These are phyloP conservation scores for Muntiacus muntjak DNA, from an alignment of 2,113 vertebrate genomes.

Conservation along the genomic window DNA sequence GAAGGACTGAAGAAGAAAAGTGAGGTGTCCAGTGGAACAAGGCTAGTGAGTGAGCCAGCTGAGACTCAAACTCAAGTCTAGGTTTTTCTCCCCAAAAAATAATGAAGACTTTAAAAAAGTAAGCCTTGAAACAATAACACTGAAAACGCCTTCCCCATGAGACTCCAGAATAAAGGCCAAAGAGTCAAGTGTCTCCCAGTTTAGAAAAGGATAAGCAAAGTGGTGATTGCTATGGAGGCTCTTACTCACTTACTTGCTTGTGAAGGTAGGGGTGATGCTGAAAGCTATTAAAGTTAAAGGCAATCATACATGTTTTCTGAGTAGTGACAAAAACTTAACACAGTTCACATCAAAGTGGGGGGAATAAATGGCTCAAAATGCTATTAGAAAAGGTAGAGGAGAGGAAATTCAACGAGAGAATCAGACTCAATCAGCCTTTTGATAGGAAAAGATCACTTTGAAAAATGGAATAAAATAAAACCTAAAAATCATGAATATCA, in stretches of 20 bases:
- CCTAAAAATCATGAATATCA: not conserved
- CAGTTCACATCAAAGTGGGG: not conserved
- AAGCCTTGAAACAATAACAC: not conserved
- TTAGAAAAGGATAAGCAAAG: conserved; percentile 16
- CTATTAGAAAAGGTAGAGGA: not conserved
- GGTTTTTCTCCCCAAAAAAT: not conserved
- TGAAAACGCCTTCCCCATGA: not conserved
- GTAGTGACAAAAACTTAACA: conserved; percentile 26
- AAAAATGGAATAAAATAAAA: conserved; percentile 12
- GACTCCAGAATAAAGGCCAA: conserved; percentile 15
- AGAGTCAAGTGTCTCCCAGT: conserved; percentile 9
- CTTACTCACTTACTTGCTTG: not conserved
- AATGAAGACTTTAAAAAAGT: conserved; percentile 26
- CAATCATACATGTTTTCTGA: conserved; percentile 25
- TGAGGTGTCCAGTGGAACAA: not conserved
- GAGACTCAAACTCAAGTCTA: not conserved
- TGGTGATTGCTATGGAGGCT: conserved; percentile 29
- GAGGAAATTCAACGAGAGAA: not conserved
- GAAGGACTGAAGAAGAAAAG: not conserved
- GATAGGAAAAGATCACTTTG: conserved; percentile 17
- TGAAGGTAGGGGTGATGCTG: not conserved
- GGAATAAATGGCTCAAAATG: not conserved
- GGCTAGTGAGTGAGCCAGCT: not conserved
- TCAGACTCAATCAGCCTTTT: not conserved
- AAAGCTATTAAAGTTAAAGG: conserved; percentile 36